Evolutionary conservation across 2,113 vertebrate genomes (phyloP).

Genomic region (Campylomormyrus tamandua): DNA sequence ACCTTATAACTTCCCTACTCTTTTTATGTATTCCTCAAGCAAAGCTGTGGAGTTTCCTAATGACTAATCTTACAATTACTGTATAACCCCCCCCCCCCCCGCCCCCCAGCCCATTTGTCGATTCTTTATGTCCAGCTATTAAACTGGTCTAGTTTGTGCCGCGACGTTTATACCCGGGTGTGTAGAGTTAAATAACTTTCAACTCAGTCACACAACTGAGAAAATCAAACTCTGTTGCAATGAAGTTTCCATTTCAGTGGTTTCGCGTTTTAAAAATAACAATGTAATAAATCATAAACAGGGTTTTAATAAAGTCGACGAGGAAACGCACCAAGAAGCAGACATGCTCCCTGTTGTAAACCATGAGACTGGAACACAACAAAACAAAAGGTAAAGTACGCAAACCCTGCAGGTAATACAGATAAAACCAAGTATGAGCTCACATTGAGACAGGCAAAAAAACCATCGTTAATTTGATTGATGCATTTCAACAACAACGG

Average conservation of each 20-base stretch:
- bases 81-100: background rate
- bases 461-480: background rate
- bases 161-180: background rate
- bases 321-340: background rate
- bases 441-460: background rate
- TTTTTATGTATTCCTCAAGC: background rate
- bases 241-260: background rate
- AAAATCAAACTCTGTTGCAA: background rate
- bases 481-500: background rate
- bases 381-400: background rate
- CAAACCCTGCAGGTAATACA: background rate
- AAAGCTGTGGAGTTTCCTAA: background rate
- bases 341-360: background rate
- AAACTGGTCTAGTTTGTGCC: background rate
- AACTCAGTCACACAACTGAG: background rate
- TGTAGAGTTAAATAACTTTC: background rate
- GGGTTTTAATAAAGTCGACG: background rate
- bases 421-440: background rate
- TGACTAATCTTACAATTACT: background rate
- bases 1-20: background rate
- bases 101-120: background rate
- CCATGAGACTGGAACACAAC: background rate
- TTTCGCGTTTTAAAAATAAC: background rate
- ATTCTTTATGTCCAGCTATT: background rate
- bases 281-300: background rate